Evolutionary conservation across 2,797 vertebrate species (phyloP).

Genomic region (Botia almorhae): DNA sequence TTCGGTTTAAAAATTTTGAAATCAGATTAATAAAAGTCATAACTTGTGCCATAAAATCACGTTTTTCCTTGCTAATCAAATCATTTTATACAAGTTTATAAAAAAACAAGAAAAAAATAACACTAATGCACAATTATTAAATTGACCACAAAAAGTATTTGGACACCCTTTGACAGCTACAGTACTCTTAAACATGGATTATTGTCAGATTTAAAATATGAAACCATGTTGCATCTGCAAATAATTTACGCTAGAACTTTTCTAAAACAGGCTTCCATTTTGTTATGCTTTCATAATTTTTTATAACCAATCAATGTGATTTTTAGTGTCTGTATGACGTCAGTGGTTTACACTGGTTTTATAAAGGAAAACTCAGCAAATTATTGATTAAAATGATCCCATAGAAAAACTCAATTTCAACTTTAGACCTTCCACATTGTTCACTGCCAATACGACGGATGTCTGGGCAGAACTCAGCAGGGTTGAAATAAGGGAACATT

Average conservation of each 20-base stretch:
- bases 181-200: neutral
- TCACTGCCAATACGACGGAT: constrained; percentile 22
- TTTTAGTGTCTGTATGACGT: no score
- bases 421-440: neutral
- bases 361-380: no score
- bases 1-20: constrained; percentile 46
- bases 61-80: constrained; percentile 61
- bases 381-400: neutral
- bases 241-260: neutral
- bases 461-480: constrained; percentile 37
- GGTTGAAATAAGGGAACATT: constrained; percentile 29
- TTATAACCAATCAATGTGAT: no score
- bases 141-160: no score
- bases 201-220: neutral
- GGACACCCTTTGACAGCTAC: neutral
- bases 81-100: constrained; percentile 50
- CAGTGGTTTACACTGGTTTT: no score
- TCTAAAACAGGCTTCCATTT: no score
- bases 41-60: constrained; percentile 1
- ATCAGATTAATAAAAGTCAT: constrained; percentile 64
- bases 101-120: neutral
- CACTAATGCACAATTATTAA: neutral
- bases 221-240: neutral
- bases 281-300: no score
- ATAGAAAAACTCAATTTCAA: neutral